phyloP scores from a whole-genome alignment of 2,797 vertebrate species.

The Gymnothorax javanicus region DNA sequence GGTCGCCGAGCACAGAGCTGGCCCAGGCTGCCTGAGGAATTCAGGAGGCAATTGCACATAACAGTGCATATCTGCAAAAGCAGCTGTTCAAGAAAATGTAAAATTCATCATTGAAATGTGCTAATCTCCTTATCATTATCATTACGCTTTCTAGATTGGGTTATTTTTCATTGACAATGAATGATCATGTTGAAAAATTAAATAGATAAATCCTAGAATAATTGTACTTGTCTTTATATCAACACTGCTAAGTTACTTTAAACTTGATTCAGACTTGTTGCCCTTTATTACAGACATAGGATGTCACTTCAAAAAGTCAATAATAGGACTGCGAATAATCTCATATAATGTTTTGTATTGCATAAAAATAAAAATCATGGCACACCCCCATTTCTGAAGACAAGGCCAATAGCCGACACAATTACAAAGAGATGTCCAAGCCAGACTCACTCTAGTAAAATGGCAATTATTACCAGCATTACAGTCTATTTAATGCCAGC shows the following conservation, averaged over 20 bases:
- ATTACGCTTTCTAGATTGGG: neutral
- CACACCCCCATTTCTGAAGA: neutral
- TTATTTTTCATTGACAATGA: neutral
- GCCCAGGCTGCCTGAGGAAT: neutral
- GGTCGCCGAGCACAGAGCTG: neutral
- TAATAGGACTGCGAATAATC: neutral
- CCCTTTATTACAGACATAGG: neutral
- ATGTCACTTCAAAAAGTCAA: neutral
- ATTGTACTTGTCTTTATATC: neutral
- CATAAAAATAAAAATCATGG: neutral
- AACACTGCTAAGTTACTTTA: neutral
- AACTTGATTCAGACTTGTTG: neutral
- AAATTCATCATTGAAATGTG: neutral
- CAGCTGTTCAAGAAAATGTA: neutral
- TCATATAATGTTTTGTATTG: neutral
- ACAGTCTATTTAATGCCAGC: slow-evolving; percentile 50
- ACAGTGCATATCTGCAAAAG: slow-evolving; percentile 37
- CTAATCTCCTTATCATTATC: neutral
- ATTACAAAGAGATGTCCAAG: neutral
- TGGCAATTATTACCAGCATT: slow-evolving; percentile 39
- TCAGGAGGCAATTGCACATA: neutral
- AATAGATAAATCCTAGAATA: neutral
- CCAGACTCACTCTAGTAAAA: neutral
- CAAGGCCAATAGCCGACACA: neutral
- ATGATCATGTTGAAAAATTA: neutral